Conservation (phyloP, 64 coral and sea anemone genomes). For the Pachyseris speciosa region DNA sequence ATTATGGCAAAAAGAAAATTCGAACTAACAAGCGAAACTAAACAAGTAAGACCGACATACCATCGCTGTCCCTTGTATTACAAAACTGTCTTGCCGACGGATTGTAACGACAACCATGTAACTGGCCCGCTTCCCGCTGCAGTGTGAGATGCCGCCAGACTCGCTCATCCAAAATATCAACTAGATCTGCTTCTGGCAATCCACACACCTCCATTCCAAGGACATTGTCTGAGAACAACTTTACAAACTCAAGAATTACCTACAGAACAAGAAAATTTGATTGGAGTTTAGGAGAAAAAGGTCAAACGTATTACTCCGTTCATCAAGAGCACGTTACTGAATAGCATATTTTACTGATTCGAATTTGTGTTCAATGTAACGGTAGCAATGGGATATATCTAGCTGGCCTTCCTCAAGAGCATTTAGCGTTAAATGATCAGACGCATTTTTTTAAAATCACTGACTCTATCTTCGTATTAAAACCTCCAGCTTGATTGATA, state of each 20-base stretch:
- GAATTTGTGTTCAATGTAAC: too few relatives aligned
- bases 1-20: too few relatives aligned
- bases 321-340: neutral
- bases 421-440: too few relatives aligned
- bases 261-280: conserved; percentile 7
- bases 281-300: neutral
- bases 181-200: conserved; percentile 46
- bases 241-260: conserved; percentile 67
- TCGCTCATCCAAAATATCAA: conserved; percentile 29
- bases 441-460: too few relatives aligned
- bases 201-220: conserved; percentile 80
- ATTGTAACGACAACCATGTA: conserved; percentile 42
- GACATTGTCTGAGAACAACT: conserved; percentile 71
- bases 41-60: neutral
- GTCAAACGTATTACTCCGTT: neutral
- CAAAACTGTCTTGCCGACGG: neutral
- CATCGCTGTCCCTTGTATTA: neutral
- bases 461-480: too few relatives aligned
- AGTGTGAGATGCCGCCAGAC: conserved; percentile 44
- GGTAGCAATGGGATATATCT: too few relatives aligned
- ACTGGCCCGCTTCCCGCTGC: neutral
- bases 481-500: too few relatives aligned
- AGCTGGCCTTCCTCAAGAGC: too few relatives aligned
- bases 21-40: too few relatives aligned
- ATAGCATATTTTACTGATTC: too few relatives aligned